These are phyloP conservation scores for Hystrix cristata DNA, from an alignment of 2,113 vertebrate genomes.

Conservation along the genomic window DNA sequence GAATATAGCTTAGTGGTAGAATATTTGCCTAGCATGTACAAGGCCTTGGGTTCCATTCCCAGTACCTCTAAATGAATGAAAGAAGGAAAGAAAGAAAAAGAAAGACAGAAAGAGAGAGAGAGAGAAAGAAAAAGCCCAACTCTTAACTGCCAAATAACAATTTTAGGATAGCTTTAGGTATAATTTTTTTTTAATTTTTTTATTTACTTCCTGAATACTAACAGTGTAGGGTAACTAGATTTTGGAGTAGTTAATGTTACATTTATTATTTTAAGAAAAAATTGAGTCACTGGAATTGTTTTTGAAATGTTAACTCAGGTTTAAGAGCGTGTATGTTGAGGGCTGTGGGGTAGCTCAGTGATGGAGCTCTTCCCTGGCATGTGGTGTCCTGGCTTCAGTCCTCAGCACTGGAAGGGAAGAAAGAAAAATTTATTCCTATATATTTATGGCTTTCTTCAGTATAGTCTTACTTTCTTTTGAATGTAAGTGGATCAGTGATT, in stretches of 20 bases:
- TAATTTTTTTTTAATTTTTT: neutral
- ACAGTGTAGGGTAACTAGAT: neutral
- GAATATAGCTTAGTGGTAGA: neutral
- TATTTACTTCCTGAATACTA: neutral
- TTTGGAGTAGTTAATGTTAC: constrained; percentile 45
- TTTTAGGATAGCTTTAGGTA: neutral
- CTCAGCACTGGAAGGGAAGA: neutral
- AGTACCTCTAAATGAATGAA: neutral
- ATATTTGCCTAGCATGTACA: neutral
- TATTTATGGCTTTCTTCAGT: constrained; percentile 28
- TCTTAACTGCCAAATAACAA: neutral
- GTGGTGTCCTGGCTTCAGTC: neutral
- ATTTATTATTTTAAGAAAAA: constrained; percentile 56
- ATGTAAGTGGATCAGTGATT: neutral
- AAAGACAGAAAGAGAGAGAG: neutral
- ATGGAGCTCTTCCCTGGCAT: neutral
- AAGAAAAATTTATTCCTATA: neutral
- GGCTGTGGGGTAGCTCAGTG: neutral
- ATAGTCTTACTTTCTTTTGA: constrained; percentile 43
- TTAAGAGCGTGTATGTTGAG: constrained; percentile 20
- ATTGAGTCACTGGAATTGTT: constrained; percentile 26
- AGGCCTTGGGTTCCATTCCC: neutral
- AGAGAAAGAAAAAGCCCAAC: neutral
- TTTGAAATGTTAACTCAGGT: constrained; percentile 51
- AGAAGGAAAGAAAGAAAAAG: neutral